Evolutionary conservation across 2,113 vertebrate genomes (phyloP).

Genomic region (Carlito syrichta): DNA sequence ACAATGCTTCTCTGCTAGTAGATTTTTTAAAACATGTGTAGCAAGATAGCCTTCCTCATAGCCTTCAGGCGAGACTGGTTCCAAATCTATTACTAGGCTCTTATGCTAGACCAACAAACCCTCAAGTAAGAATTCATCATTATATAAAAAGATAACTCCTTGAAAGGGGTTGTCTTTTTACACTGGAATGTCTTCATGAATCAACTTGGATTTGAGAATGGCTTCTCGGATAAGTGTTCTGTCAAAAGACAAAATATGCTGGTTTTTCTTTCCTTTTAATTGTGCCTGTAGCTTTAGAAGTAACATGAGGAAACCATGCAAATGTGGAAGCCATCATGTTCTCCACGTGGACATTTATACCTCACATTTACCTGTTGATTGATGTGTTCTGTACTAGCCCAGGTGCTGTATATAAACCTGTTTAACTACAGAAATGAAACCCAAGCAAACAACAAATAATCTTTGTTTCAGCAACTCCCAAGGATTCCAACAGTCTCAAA

Average conservation of each 20-base stretch:
- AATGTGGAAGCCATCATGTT: not conserved
- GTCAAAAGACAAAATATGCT: conserved; percentile 15
- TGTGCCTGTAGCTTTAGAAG: conserved; percentile 45
- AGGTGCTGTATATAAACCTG: conserved; percentile 39
- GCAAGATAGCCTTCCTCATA: not conserved
- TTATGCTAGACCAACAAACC: not conserved
- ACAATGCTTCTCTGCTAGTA: not conserved
- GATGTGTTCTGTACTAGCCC: conserved; percentile 49
- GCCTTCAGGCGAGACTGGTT: not conserved
- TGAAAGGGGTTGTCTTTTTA: conserved; percentile 23
- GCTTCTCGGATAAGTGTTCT: not conserved
- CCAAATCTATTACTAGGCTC: not conserved
- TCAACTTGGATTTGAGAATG: conserved; percentile 16
- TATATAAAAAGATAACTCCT: not conserved
- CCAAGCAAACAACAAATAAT: conserved; percentile 66
- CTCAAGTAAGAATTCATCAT: not conserved
- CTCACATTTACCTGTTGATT: conserved; percentile 1
- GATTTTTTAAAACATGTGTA: not conserved
- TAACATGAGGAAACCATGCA: not conserved
- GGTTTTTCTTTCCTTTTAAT: conserved; percentile 8
- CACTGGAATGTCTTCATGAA: conserved; percentile 28
- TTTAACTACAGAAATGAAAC: conserved; percentile 54
- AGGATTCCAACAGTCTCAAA: conserved; percentile 82
- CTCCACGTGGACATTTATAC: not conserved
- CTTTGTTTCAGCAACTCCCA: conserved; percentile 81